phyloP scores from a whole-genome alignment of 2,888 invertebrate genomes.

The Ametastegia equiseti region DNA sequence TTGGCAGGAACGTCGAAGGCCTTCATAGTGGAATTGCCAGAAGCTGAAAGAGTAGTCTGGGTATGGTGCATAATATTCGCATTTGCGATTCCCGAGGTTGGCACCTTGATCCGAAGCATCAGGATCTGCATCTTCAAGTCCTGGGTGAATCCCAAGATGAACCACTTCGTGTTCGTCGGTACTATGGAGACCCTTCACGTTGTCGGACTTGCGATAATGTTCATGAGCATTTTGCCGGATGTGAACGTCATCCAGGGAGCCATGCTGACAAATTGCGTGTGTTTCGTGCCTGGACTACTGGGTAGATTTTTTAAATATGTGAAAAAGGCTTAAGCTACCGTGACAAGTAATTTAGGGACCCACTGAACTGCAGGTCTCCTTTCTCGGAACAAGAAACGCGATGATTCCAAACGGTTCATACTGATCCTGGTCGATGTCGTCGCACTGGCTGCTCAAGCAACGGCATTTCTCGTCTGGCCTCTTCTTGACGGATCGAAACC shows the following conservation, averaged over 20 bases:
- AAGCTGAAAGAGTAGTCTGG: conserved; percentile 93
- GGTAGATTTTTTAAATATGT: conserved; percentile 73
- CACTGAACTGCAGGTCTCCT: conserved; percentile 81
- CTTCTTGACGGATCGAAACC: conserved; percentile 85
- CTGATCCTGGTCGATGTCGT: conserved; percentile 90
- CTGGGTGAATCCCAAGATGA: conserved; percentile 84
- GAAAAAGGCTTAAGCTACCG: neutral
- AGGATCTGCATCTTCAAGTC: conserved; percentile 95
- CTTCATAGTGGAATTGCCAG: conserved; percentile 88
- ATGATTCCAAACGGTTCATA: conserved; percentile 86
- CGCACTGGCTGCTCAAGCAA: conserved; percentile 92
- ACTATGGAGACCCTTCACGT: conserved; percentile 93
- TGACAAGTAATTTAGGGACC: neutral
- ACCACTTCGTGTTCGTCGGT: conserved; percentile 84
- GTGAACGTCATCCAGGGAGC: conserved; percentile 96
- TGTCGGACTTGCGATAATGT: conserved; percentile 90
- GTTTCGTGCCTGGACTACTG: conserved; percentile 90
- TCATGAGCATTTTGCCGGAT: conserved; percentile 93
- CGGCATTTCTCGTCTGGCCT: conserved; percentile 95
- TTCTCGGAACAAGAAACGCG: conserved; percentile 86
- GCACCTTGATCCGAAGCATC: conserved; percentile 89
- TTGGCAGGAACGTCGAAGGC: conserved; percentile 93
- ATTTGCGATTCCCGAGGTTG: conserved; percentile 92
- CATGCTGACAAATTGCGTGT: conserved; percentile 97
- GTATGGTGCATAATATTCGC: conserved; percentile 94